Base-by-base conservation (phyloP, 2,888 invertebrate genomes). In the Pollenia griseotomentosa region DNA sequence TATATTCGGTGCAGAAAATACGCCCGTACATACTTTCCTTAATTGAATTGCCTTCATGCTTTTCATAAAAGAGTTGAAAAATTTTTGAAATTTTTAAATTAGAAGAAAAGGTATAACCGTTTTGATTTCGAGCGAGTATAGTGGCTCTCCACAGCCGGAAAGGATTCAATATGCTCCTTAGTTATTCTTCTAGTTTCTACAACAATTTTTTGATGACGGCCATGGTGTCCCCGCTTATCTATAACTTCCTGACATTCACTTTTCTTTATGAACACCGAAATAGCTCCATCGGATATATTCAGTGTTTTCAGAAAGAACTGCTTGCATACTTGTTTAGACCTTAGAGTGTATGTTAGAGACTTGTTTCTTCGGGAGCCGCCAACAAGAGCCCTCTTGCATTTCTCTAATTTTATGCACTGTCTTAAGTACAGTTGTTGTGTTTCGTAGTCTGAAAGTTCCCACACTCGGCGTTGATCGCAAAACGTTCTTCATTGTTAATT, bases 201-300 rank as follows among this genome's bases (percentile, higher is more conserved):
- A 23, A 2, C 23, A 23, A 23, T 23, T 23, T 23, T 23, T 23
- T 23, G 23, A 23, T 23, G 23, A 23, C 23, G 3, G 23, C 2
- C 23, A 23, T 23, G 23, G 23, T 23, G 23, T 23, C 23, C 23
- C 23, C 23, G 23, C 2, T 23, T 23, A 23, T 23, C 3, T 23
- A 23, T 23, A 2, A 23, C 23, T 23, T 57, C 57, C 53, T 53
- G 40, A 70, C 53, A n/a, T 53, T 42, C 23, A 23, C 33, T 68
- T 68, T 68, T 68, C 68, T 68, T 68, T 33, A 68, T n/a, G 51
- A 68, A 68, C 53, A 68, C 68, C 23, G 68, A 68, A 68, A 51
- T 68, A 68, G 51, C 68, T 68, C 68, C 33, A 53, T 68, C 51
- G 53, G 68, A 68, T 33, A 68, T 40, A 51, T n/a, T 68, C 51